Evolutionary conservation across 2,113 vertebrate species (phyloP), one percentile per base, ranked within the genome.

Genomic region (Nyctereutes procyonoides): DNA sequence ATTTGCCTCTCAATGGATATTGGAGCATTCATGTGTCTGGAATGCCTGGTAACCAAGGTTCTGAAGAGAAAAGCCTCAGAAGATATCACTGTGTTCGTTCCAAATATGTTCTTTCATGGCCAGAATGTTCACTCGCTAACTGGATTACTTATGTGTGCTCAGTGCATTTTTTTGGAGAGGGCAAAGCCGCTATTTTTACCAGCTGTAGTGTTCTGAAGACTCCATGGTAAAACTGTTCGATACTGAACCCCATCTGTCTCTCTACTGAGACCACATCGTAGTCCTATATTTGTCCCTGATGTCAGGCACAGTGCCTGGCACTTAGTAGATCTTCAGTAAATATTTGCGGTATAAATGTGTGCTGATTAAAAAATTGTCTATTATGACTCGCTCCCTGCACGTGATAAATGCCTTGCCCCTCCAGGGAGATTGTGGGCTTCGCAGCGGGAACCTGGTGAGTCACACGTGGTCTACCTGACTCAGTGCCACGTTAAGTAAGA

Each of bases 241-340:
- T 83, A 19, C 73, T 24, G 79, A 92, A 58, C 62, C 67, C 87
- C 83, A 28, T 71, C 82, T 74, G 35, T 88, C 86, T 94, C 84
- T 88, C 62, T 76, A 11, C 63, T 35, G 62, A 76, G 93, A 95
- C 53, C 74, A 56, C 0, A 0, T 94, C 26, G 71, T 83, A 71
- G 26, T 84, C 43, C 65, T 67, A 83, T 88, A 63, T 95, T 83
- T 69, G 60, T 83, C 69, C 51, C 20, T 1, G 43, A 2, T 60
- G 38, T 53, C 93, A 90, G 94, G 65, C 55, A 4, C 12, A 3
- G 9, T 60, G 74, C 92, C 89, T 90, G 84, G 90, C 48, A 65
- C 86, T 88, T 93, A 97, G 93, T 95, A 93, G 96, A 96, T 95
- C 95, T 88, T 92, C 77, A 73, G 95, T 90, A 97, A 95, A 90